Percentiles rank a stretch among this genome's conserved stretches.
Evolutionary conservation across 2,888 invertebrate genomes (phyloP).

Genomic region (Malacosoma neustria): DNA sequence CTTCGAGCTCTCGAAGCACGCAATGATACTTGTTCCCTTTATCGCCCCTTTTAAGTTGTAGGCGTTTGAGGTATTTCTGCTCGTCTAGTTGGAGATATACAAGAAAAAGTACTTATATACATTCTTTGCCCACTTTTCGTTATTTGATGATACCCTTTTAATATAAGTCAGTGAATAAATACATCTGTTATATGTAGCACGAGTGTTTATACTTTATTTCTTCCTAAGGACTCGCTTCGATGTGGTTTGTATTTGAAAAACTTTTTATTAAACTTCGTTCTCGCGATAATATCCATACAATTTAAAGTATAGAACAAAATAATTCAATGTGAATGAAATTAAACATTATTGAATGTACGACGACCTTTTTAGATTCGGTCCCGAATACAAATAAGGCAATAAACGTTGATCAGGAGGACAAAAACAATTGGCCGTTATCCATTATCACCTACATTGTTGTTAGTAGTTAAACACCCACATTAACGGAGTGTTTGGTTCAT

Average conservation of each 20-base stretch:
- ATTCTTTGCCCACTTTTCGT: slow-evolving; percentile 1
- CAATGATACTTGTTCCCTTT: slow-evolving; percentile 54
- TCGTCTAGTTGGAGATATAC: slow-evolving; percentile 9
- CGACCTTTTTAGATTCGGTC: slow-evolving; percentile 55
- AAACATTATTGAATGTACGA: slow-evolving; percentile 45
- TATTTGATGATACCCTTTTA: neutral
- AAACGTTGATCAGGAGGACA: slow-evolving; percentile 59
- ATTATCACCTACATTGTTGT: slow-evolving; percentile 45
- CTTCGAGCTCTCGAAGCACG: slow-evolving; percentile 35
- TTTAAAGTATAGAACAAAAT: no score
- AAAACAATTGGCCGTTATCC: slow-evolving; percentile 55
- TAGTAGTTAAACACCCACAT: slow-evolving; percentile 21
- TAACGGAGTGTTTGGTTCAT: neutral
- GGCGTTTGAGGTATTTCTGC: slow-evolving; percentile 31
- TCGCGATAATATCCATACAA: no score
- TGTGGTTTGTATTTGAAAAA: no score
- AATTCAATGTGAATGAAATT: neutral
- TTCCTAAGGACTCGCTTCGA: no score
- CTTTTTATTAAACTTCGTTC: no score
- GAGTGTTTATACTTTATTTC: no score
- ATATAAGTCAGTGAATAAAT: neutral
- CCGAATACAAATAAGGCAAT: slow-evolving; percentile 64
- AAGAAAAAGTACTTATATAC: slow-evolving; percentile 15
- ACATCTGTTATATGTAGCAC: no score
- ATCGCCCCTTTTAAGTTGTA: slow-evolving; percentile 40